Evolutionary conservation across 2,888 invertebrate genomes (phyloP).

Genomic region (Leptopilina myrica): DNA sequence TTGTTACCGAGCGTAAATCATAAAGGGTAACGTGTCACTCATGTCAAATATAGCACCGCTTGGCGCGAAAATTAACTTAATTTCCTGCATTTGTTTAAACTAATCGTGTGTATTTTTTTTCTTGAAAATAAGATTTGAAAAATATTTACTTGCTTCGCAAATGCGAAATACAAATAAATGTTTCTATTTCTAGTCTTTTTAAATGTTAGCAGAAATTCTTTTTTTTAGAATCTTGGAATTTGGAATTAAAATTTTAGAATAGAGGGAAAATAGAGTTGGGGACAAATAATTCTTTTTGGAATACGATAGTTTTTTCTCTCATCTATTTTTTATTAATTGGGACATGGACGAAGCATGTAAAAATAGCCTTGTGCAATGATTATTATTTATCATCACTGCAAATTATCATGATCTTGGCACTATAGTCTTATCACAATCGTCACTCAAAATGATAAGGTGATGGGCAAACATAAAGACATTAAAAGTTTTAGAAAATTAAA

Average conservation of each 20-base stretch:
- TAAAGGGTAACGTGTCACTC: constrained; percentile 35
- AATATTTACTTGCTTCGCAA: neutral
- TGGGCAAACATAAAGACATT: constrained; percentile 10
- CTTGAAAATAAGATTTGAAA: neutral
- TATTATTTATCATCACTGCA: constrained; percentile 34
- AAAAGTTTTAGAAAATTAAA: neutral
- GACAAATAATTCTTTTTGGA: neutral
- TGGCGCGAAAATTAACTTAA: neutral
- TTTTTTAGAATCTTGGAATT: neutral
- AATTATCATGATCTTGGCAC: constrained; percentile 45
- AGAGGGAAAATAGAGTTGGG: too few relatives aligned
- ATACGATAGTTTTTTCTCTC: neutral
- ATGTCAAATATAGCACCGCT: constrained; percentile 8
- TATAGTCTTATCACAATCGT: constrained; percentile 37
- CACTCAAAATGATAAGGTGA: constrained; percentile 30
- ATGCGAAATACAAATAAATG: neutral
- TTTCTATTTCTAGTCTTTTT: too few relatives aligned
- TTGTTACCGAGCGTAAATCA: constrained; percentile 62
- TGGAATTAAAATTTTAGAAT: neutral
- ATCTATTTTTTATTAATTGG: constrained; percentile 9
- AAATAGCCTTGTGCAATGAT: constrained; percentile 26
- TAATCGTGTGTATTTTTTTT: neutral
- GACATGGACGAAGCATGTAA: neutral
- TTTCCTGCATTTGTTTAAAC: constrained; percentile 13
- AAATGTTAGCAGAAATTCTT: too few relatives aligned